phyloP scores from a whole-genome alignment of 2,888 invertebrate species.

The Scaptomyza flava region DNA sequence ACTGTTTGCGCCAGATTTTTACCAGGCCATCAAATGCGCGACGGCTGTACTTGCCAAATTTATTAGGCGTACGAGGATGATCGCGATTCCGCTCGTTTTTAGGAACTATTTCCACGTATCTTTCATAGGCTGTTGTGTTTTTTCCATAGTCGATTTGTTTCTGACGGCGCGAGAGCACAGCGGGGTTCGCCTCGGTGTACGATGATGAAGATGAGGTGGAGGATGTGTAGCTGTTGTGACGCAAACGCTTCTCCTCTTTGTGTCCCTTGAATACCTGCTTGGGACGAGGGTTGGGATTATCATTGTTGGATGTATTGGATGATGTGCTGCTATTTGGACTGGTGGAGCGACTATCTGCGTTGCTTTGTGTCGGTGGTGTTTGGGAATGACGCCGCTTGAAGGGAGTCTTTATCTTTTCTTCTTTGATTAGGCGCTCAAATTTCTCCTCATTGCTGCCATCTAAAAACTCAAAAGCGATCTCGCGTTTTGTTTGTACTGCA shows the following conservation, averaged over 20 bases:
- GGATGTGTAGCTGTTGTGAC: conserved; percentile 80
- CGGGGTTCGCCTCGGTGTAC: conserved; percentile 88
- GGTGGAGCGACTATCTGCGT: conserved; percentile 77
- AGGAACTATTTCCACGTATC: conserved; percentile 89
- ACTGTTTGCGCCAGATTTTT: conserved; percentile 92
- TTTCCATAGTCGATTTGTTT: conserved; percentile 98
- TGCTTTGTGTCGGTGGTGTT: conserved; percentile 72
- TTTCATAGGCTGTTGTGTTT: conserved; percentile 94
- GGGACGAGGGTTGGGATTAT: conserved; percentile 9
- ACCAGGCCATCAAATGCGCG: conserved; percentile 96
- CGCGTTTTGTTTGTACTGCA: conserved; percentile 50
- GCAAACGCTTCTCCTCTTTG: conserved; percentile 78
- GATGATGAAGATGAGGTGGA: conserved; percentile 79
- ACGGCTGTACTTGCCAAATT: conserved; percentile 93
- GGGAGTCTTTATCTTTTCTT: conserved; percentile 84
- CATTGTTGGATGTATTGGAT: conserved; percentile 28
- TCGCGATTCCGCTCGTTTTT: conserved; percentile 88
- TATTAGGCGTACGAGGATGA: conserved; percentile 96
- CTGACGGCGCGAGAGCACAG: conserved; percentile 90
- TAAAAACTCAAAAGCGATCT: conserved; percentile 75
- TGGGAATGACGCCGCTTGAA: conserved; percentile 83
- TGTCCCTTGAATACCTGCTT: conserved; percentile 39
- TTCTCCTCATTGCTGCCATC: conserved; percentile 83
- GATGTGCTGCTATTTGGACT: conserved; percentile 76
- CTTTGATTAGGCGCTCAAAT: conserved; percentile 82